Evolutionary conservation across 2,113 vertebrate genomes (phyloP).

Genomic region (Cochlearius cochlearius): DNA sequence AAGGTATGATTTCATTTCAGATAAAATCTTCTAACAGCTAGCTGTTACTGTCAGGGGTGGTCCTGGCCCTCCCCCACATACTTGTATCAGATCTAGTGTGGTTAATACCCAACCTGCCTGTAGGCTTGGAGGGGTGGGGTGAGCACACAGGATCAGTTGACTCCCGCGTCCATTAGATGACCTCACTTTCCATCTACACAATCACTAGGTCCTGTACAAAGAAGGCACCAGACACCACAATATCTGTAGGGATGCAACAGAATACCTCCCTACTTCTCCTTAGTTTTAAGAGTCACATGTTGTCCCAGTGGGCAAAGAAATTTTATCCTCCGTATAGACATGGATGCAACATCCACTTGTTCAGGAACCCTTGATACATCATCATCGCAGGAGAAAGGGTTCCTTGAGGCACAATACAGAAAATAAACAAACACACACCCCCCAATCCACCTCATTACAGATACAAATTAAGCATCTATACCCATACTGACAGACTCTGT

Average conservation of each 20-base stretch:
- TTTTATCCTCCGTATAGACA: neutral
- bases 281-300: fast-evolving
- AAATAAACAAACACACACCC: neutral
- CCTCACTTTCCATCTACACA: neutral
- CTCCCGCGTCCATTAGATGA: neutral
- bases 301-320: neutral
- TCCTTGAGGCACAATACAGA: neutral
- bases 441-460: neutral
- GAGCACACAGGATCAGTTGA: neutral
- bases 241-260: neutral
- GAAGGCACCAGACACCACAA: neutral
- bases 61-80: neutral
- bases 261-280: neutral
- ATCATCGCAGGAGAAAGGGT: neutral
- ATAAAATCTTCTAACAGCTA: neutral
- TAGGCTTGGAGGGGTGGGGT: neutral
- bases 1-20: neutral
- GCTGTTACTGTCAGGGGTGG: neutral
- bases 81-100: neutral
- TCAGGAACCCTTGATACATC: neutral
- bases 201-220: neutral
- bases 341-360: neutral
- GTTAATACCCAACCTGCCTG: neutral
- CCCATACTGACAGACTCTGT: neutral
- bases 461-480: neutral